Percentiles rank a stretch among this genome's conserved stretches.
Evolutionary conservation across 2,888 invertebrate genomes (phyloP).

Genomic region (Vanessa cardui): DNA sequence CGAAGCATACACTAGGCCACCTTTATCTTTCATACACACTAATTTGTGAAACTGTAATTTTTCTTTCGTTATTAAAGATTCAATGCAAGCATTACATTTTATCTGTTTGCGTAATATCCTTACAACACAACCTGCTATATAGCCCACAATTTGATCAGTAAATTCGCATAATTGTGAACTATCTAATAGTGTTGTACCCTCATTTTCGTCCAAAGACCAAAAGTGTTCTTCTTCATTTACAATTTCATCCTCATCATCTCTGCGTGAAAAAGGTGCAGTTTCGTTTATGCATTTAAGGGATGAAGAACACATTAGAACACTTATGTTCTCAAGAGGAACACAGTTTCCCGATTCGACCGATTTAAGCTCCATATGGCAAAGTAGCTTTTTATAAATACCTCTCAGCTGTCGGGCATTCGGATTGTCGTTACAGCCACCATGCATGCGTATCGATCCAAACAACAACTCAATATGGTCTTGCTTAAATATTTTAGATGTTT

Average conservation of each 20-base stretch:
- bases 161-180: background rate
- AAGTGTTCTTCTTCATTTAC: background rate
- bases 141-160: background rate
- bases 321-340: slow-evolving; percentile 3
- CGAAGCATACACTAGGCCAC: background rate
- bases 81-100: background rate
- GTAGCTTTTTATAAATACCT: slow-evolving; percentile 11
- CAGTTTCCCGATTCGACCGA: slow-evolving; percentile 7
- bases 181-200: background rate
- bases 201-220: slow-evolving; percentile 3
- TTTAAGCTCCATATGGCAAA: slow-evolving; percentile 17
- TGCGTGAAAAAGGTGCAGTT: background rate
- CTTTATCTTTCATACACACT: background rate
- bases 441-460: background rate
- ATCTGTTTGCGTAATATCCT: background rate
- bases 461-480: background rate
- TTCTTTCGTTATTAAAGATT: background rate
- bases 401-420: slow-evolving; percentile 17
- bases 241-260: slow-evolving; percentile 5
- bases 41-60: background rate
- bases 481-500: background rate
- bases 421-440: slow-evolving; percentile 19
- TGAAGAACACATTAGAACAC: background rate
- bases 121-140: background rate
- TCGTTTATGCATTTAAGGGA: background rate